Conservation (phyloP, 2,113 vertebrate genomes). For the Lontra canadensis region DNA sequence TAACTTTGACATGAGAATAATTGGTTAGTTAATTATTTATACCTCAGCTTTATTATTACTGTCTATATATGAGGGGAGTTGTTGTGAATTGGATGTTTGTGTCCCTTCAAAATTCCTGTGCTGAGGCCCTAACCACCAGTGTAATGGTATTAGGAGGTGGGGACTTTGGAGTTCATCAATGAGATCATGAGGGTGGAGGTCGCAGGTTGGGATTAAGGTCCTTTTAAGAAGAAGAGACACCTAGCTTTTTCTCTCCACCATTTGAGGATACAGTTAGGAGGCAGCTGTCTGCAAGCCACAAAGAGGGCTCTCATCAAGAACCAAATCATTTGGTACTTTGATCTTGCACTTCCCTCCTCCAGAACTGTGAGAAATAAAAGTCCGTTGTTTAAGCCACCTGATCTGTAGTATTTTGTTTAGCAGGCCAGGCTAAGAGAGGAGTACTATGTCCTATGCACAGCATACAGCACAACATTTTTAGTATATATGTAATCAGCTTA, state of each 20-base stretch:
- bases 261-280: neutral
- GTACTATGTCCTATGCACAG: neutral
- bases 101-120: neutral
- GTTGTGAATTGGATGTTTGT: neutral
- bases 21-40: neutral
- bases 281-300: neutral
- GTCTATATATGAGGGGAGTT: neutral
- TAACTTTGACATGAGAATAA: neutral
- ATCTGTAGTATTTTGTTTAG: neutral
- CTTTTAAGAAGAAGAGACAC: neutral
- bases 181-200: neutral
- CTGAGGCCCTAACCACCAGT: neutral
- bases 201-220: neutral
- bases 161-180: neutral
- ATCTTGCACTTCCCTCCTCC: neutral
- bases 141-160: neutral
- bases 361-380: neutral
- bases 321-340: neutral
- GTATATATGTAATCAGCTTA: neutral
- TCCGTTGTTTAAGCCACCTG: neutral
- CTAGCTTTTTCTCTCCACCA: neutral
- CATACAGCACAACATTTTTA: neutral
- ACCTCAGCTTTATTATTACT: neutral
- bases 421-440: neutral
- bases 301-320: neutral